Base-by-base conservation (phyloP, 2,888 invertebrate genomes). In the Abscondita cerata region DNA sequence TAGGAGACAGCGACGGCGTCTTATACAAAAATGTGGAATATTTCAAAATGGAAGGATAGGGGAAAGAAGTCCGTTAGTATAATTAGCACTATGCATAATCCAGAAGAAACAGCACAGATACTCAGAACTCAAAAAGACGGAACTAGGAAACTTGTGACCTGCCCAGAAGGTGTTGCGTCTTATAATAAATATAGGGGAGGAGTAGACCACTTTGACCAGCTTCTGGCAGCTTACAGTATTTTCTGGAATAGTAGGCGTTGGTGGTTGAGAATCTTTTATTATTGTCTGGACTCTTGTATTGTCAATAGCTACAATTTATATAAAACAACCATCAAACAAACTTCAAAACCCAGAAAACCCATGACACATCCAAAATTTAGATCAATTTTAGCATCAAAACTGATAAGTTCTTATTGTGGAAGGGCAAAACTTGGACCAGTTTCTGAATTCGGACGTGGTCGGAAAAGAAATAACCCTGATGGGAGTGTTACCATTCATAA, bases 41-140 rank as follows among this genome's bases (percentile, higher is more conserved):
- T 53, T 15, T 44, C 53, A 5, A 44, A 53, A n/a, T 53, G 44
- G 53, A 53, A 53, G 33, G 52, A 53, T 41, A n/a, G 38, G 13
- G 38, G 38, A 12, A 38, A 38, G 13, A 38, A 38, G 16, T 41
- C 12, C 16, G 41, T 41, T 16, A 12, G 41, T 2, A 18, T 41
- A 8, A 11, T 41, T 12, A 41, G 41, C 41, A 41, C 41, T 6
- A 41, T 41, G 13, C 41, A 41, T 18, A 41, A 41, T 18, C 41
- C 41, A 12, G 16, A 15, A 11, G 13, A 16, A 13, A 41, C 41
- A n/a, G 16, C 51, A 15, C 31, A 36, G 18, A 46, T 46, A n/a
- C 18, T 53, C 11, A 44, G 53, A 16, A 44, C 53, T 9, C 44
- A 41, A 25, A 41, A 2, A 15, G 41, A 31, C 11, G 52, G 41